These are phyloP conservation scores for Electrona antarctica DNA, from an alignment of 2,113 vertebrate species.

Conservation along the genomic window DNA sequence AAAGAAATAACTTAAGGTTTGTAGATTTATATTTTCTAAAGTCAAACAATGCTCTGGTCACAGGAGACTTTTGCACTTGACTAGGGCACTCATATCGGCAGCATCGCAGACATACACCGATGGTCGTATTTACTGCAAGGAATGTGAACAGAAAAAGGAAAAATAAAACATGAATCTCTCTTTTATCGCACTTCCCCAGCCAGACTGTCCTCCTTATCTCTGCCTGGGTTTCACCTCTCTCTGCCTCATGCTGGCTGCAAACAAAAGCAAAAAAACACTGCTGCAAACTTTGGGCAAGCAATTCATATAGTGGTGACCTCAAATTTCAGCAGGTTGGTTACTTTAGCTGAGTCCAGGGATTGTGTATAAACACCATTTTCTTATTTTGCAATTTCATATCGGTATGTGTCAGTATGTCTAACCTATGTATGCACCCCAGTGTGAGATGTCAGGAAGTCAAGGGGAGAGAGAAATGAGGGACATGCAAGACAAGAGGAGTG, in stretches of 20 bases:
- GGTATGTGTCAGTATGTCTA: no score
- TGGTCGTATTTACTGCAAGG: conserved; percentile 9
- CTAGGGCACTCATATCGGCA: not conserved
- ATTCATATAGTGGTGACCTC: conserved; percentile 53
- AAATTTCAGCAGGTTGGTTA: conserved; percentile 54
- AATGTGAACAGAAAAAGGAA: conserved; percentile 39
- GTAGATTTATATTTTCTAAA: conserved; percentile 2
- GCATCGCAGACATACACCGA: conserved; percentile 17
- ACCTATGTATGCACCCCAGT: no score
- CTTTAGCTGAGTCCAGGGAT: conserved; percentile 26
- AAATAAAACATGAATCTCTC: conserved; percentile 47
- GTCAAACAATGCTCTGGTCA: not conserved
- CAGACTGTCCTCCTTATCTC: conserved; percentile 43
- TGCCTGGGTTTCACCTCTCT: conserved; percentile 42
- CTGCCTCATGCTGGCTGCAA: conserved; percentile 47
- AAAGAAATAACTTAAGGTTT: conserved; percentile 8
- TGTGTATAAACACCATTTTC: conserved; percentile 10
- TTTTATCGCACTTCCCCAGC: conserved; percentile 37
- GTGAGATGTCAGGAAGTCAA: no score
- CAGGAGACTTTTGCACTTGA: not conserved
- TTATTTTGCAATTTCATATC: no score
- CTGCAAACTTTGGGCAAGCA: conserved; percentile 62
- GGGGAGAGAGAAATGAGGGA: no score
- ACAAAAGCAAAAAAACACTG: conserved; percentile 58
- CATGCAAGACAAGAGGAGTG: no score